phyloP scores from a whole-genome alignment of 2,888 invertebrate species.

The Cryptocephalus moraei region DNA sequence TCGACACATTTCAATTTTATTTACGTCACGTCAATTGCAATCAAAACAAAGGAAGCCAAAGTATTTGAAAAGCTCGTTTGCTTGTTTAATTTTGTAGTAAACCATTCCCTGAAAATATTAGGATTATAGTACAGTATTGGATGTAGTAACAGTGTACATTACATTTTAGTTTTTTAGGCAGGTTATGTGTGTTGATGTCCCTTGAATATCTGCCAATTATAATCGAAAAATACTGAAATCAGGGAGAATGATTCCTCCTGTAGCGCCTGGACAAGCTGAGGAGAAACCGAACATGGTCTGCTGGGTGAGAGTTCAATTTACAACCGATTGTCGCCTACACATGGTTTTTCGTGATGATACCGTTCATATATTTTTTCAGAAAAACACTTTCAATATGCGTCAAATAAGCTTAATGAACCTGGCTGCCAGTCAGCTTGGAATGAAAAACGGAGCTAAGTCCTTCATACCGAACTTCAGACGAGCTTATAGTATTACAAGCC shows the following conservation, averaged over 20 bases:
- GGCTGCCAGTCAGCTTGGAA: constrained; percentile 48
- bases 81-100: too few relatives aligned
- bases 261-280: constrained; percentile 34
- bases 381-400: constrained; percentile 54
- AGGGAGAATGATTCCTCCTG: constrained; percentile 37
- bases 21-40: too few relatives aligned
- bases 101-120: too few relatives aligned
- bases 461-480: constrained; percentile 32
- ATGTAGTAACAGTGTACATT: too few relatives aligned
- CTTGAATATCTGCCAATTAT: background rate
- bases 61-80: too few relatives aligned
- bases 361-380: constrained; percentile 25
- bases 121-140: too few relatives aligned
- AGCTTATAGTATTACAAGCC: constrained; percentile 40
- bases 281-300: constrained; percentile 38
- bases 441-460: constrained; percentile 44
- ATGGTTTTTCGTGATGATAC: background rate
- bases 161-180: too few relatives aligned
- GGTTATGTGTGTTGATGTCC: too few relatives aligned
- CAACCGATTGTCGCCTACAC: background rate
- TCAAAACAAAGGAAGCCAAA: too few relatives aligned
- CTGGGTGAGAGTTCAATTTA: constrained; percentile 29
- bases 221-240: constrained; percentile 8
- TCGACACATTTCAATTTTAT: too few relatives aligned
- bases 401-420: constrained; percentile 64